Conservation (phyloP, 2,113 vertebrate genomes). For the Thymallus thymallus region DNA sequence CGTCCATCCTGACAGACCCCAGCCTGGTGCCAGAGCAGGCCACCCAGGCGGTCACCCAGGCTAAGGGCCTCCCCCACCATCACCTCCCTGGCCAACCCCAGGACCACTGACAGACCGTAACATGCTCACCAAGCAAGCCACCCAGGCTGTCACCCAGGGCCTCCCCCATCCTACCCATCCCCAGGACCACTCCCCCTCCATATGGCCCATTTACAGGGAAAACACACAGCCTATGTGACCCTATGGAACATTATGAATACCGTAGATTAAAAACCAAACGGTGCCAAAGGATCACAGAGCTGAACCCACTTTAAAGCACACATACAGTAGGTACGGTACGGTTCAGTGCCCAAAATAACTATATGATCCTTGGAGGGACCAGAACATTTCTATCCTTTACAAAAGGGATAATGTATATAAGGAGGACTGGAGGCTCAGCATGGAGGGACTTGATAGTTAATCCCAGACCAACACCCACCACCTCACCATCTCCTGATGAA, state of each 20-base stretch:
- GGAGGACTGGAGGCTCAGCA: background rate
- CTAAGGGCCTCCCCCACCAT: constrained; percentile 24
- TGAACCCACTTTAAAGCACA: too few species aligned
- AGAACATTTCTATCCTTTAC: background rate
- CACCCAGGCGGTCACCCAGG: constrained; percentile 75
- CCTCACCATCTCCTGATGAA: constrained; percentile 20
- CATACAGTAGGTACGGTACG: too few species aligned
- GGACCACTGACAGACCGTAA: too few species aligned
- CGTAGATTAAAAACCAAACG: too few species aligned
- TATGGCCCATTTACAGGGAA: constrained; percentile 15
- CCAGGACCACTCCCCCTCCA: too few species aligned
- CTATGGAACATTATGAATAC: too few species aligned
- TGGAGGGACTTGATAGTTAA: background rate
- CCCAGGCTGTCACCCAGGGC: constrained; percentile 44
- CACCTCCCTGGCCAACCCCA: too few species aligned
- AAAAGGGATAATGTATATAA: background rate
- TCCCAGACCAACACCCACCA: background rate
- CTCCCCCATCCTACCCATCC: constrained; percentile 12
- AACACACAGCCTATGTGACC: constrained; percentile 20
- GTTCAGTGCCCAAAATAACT: too few species aligned
- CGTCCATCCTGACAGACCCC: constrained; percentile 89
- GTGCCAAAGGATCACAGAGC: too few species aligned
- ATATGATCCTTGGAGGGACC: background rate
- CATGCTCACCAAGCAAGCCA: background rate
- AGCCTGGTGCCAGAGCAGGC: constrained; percentile 86